Base-by-base conservation (phyloP, 2,113 vertebrate species). In the Thunnus maccoyii region DNA sequence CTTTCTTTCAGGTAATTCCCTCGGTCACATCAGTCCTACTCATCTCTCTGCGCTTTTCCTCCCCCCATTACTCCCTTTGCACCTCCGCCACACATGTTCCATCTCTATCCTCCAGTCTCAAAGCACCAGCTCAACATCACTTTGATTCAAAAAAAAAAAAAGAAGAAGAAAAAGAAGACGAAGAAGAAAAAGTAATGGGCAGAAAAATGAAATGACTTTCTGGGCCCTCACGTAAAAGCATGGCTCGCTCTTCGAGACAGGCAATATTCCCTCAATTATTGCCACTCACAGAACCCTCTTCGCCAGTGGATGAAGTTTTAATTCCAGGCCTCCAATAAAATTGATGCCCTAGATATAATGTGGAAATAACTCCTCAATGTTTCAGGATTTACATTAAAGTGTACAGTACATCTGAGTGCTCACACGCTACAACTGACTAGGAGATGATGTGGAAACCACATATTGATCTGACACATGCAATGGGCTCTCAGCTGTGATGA, bases 161-260 rank as follows among this genome's bases (percentile, higher is more conserved):
- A 47, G 32, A 54, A 18, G 17, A 16, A 8, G 15, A 55, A 17
- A 50, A 20, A 44, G 5, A 74, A 75, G 50, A 63, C 58, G 41
- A 56, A 60, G 63, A 66, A 84, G 44, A 85, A 93, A 91, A 93
- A 89, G 91, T 92, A 94, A 93, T 94, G 85, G 90, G 91, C 92
- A 94, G 92, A 94, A 91, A 94, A 92, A 93, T 93, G 90, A 93
- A 93, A 93, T 92, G 88, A 89, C 93, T 94, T 93, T 92, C 76
- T 72, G 82, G 91, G 87, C 89, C 87, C 85, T 93, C 90, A 89
- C 91, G 88, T 90, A 90, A 92, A 93, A 89, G 86, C 64, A 54
- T 87, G 76, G 82, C 85, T 87, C 73, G 80, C 87, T 92, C 85
- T 89, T 88, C 17, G 61, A 93, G 87, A 86, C 89, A 91, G 92